These are phyloP conservation scores for Megaustenia siamemsis DNA, from an alignment of 2,888 invertebrate genomes.

Conservation along the genomic window DNA sequence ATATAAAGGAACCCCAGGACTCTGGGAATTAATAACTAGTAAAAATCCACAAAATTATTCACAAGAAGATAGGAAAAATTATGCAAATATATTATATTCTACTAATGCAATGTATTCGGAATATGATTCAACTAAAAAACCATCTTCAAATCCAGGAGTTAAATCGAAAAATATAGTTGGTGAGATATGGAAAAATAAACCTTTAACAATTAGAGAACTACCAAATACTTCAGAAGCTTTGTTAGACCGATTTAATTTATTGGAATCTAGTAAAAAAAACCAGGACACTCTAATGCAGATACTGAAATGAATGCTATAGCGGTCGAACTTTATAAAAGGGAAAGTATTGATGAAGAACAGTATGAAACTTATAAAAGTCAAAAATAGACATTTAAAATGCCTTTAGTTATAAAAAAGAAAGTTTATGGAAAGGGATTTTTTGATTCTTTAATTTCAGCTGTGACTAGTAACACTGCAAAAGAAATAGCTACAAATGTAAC, in stretches of 20 bases:
- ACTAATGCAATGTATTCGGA: background rate
- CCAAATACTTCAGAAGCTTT: background rate
- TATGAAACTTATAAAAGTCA: background rate
- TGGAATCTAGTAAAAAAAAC: conserved; percentile 6
- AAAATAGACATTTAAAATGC: background rate
- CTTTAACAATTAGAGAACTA: background rate
- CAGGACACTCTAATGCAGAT: background rate
- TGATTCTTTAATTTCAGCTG: background rate
- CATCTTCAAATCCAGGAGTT: background rate
- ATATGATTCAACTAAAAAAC: background rate
- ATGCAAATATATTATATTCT: conserved; percentile 6
- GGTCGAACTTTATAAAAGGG: background rate
- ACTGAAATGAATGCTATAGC: background rate
- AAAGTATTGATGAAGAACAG: background rate
- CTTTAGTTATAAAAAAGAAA: conserved; percentile 1
- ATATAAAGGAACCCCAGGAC: conserved; percentile 5
- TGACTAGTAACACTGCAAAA: conserved; percentile 2
- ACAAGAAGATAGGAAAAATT: background rate
- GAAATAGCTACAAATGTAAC: conserved; percentile 5
- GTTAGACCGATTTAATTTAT: background rate
- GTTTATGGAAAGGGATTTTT: background rate
- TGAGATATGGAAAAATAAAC: background rate
- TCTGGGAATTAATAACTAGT: conserved; percentile 19
- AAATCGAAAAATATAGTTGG: conserved; percentile 20
- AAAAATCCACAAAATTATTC: conserved; percentile 25